These are phyloP conservation scores for Acipenser transmontanus DNA, from an alignment of 2,797 vertebrate genomes.

Conservation along the genomic window DNA sequence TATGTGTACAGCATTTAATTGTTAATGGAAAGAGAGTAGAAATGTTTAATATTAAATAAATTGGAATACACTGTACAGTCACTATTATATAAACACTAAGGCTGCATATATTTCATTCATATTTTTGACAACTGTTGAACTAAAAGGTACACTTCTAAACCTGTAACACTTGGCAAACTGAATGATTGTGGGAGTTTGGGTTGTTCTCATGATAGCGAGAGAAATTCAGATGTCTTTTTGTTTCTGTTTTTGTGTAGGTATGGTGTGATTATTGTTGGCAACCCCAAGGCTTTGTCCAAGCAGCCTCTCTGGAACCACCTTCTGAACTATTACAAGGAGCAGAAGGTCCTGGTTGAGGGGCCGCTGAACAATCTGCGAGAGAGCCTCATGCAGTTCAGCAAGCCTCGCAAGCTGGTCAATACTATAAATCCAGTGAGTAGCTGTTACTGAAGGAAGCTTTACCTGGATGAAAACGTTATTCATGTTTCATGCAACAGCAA, in stretches of 20 bases:
- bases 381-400: constrained; percentile 99
- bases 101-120: too few relatives aligned
- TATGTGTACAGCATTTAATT: too few relatives aligned
- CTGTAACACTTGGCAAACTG: too few relatives aligned
- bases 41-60: too few relatives aligned
- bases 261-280: constrained; percentile 95
- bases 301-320: constrained; percentile 98
- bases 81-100: too few relatives aligned
- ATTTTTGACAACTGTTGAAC: too few relatives aligned
- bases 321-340: constrained; percentile 97
- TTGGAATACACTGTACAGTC: too few relatives aligned
- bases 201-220: too few relatives aligned
- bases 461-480: not conserved
- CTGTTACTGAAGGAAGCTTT: not conserved
- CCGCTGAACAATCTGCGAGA: constrained; percentile 95
- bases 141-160: too few relatives aligned
- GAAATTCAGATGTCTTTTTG: not conserved
- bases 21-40: too few relatives aligned
- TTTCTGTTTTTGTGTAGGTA: constrained; percentile 59
- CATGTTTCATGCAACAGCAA: not conserved
- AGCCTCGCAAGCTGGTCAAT: constrained; percentile 94
- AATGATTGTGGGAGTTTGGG: too few relatives aligned
- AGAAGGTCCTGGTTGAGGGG: constrained; percentile 95
- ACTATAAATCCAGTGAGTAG: constrained; percentile 91
- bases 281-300: constrained; percentile 94